phyloP scores from a whole-genome alignment of 2,888 invertebrate species.

The Crematogaster levior region DNA sequence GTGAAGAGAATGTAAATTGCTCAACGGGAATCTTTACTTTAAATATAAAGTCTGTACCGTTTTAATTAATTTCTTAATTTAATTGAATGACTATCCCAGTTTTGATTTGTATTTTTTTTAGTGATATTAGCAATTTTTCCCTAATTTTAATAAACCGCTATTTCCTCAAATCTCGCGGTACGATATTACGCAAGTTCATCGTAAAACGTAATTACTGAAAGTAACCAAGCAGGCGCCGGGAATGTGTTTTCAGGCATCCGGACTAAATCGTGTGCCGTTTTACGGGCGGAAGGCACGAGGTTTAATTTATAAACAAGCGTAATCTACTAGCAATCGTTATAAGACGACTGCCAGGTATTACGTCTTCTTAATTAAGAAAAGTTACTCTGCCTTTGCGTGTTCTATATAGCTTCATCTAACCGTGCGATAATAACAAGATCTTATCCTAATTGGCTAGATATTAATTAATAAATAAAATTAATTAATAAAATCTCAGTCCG shows the following conservation, averaged over 20 bases:
- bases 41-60: too few species aligned
- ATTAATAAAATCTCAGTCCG: neutral
- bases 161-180: neutral
- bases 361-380: slow-evolving; percentile 19
- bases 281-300: slow-evolving; percentile 41
- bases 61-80: neutral
- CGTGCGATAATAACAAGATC: neutral
- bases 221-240: slow-evolving; percentile 21
- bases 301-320: slow-evolving; percentile 18
- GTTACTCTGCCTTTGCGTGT: neutral
- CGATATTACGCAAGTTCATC: slow-evolving; percentile 7
- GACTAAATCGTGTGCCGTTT: slow-evolving; percentile 25
- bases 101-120: neutral
- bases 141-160: neutral
- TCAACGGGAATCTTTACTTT: neutral
- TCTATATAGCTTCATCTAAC: neutral
- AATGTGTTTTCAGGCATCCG: slow-evolving; percentile 60
- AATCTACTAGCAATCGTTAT: neutral
- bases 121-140: neutral
- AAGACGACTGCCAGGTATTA: neutral
- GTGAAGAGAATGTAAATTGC: neutral
- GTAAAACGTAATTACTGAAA: slow-evolving; percentile 51
- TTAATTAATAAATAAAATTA: neutral
- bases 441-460: neutral
- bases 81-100: neutral